These are phyloP conservation scores for Aphelinus atriplicis DNA, from an alignment of 1,140 invertebrate genomes.

Conservation along the genomic window DNA sequence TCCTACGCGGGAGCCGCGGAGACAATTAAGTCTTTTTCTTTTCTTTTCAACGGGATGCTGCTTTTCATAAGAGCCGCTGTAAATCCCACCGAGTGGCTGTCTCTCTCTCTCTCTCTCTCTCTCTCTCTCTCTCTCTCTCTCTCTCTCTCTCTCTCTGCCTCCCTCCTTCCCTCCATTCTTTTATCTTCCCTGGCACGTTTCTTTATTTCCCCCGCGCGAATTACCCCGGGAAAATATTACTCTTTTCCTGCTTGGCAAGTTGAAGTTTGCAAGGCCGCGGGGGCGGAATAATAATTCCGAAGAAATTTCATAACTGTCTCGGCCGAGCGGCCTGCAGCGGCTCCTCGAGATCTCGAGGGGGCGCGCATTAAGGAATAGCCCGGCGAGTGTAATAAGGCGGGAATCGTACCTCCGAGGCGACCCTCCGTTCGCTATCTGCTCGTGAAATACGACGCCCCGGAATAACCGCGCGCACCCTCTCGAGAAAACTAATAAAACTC, in stretches of 20 bases:
- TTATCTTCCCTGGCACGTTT: slow-evolving; percentile 3
- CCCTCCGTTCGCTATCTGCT: not conserved
- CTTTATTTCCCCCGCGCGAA: slow-evolving; percentile 2
- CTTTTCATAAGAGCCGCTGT: slow-evolving; percentile 25
- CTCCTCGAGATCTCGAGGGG: slow-evolving; percentile 23
- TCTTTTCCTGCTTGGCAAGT: slow-evolving; percentile 5
- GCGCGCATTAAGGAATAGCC: slow-evolving; percentile 23
- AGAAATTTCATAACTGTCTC: slow-evolving; percentile 65
- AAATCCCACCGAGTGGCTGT: slow-evolving; percentile 13
- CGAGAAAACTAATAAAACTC: slow-evolving; percentile 42
- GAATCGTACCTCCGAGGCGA: not conserved
- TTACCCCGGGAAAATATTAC: slow-evolving; percentile 39
- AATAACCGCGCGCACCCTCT: not conserved
- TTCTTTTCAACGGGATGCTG: not conserved
- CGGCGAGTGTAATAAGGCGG: slow-evolving; percentile 29
- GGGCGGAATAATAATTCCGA: slow-evolving; percentile 63
- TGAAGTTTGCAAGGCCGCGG: slow-evolving; percentile 30
- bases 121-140: not conserved
- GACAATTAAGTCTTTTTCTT: slow-evolving; percentile 35
- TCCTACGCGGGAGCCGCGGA: not conserved
- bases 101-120: not conserved
- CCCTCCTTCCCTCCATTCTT: no score
- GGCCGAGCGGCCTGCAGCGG: no score
- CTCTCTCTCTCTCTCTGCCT: not conserved
- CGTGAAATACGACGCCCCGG: slow-evolving; percentile 28